Evolutionary conservation across 1,140 invertebrate genomes (phyloP).

Genomic region (Euwallacea fornicatus): DNA sequence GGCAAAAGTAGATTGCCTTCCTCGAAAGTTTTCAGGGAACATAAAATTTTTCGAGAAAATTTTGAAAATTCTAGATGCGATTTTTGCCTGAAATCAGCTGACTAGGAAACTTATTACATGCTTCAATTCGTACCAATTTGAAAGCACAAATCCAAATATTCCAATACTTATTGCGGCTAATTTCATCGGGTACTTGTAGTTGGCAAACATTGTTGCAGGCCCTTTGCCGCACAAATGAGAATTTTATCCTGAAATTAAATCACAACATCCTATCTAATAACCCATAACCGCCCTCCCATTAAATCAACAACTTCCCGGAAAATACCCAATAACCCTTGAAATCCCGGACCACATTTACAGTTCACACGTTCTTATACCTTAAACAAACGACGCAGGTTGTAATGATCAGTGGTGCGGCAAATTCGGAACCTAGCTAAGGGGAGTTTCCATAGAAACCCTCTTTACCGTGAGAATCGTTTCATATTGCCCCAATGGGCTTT

Average conservation of each 20-base stretch:
- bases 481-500: constrained; percentile 2
- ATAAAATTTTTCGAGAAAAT: too few relatives aligned
- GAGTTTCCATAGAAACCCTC: constrained; percentile 22
- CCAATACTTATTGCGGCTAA: too few relatives aligned
- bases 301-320: not conserved
- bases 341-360: not conserved
- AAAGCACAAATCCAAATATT: too few relatives aligned
- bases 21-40: too few relatives aligned
- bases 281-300: not conserved
- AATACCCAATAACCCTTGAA: not conserved
- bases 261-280: not conserved
- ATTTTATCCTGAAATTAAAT: not conserved
- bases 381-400: constrained; percentile 21
- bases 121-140: too few relatives aligned
- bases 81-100: too few relatives aligned
- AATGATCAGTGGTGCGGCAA: constrained; percentile 1
- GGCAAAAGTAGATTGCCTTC: too few relatives aligned
- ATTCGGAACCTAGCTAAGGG: constrained; percentile 15
- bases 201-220: too few relatives aligned
- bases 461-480: constrained; percentile 20
- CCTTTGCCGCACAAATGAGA: not conserved
- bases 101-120: too few relatives aligned
- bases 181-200: too few relatives aligned
- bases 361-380: constrained; percentile 1
- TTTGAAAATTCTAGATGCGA: too few relatives aligned